A percentile compares a stretch with the other conserved stretches of the same genome.
phyloP scores from a whole-genome alignment of 2,797 vertebrate species.

The Morelia viridis region DNA sequence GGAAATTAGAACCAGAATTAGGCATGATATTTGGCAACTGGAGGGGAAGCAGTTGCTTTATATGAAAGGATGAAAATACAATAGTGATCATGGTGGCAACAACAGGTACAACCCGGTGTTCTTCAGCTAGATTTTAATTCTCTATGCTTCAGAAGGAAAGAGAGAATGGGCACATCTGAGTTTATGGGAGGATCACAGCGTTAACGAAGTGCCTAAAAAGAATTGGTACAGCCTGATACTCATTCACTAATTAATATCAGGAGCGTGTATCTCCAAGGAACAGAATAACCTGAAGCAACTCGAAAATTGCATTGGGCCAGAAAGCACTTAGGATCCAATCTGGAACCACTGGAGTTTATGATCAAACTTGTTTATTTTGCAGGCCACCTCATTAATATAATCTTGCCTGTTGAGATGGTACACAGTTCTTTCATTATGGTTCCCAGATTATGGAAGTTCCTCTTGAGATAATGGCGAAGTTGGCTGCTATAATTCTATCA shows the following conservation, averaged over 20 bases:
- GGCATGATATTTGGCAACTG: background rate
- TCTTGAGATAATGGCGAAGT: background rate
- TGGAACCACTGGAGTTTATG: constrained; percentile 19
- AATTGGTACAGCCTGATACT: background rate
- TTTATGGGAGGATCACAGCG: background rate
- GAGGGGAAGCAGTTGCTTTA: background rate
- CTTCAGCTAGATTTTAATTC: background rate
- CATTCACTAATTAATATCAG: constrained; percentile 31
- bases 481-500: background rate
- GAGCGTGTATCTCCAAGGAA: constrained; percentile 13
- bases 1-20: background rate
- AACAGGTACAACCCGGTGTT: background rate
- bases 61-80: background rate
- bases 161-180: background rate
- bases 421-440: background rate
- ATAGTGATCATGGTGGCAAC: background rate
- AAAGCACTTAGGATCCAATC: constrained; percentile 45
- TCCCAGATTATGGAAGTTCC: background rate
- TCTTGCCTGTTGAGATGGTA: background rate
- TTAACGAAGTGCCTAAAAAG: constrained; percentile 49
- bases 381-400: background rate
- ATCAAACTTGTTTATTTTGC: constrained; percentile 1
- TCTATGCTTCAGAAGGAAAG: background rate
- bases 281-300: constrained; percentile 5
- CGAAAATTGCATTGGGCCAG: constrained; percentile 31